Conservation (phyloP, 2,797 vertebrate species). For the Schizopygopsis malacanthus region DNA sequence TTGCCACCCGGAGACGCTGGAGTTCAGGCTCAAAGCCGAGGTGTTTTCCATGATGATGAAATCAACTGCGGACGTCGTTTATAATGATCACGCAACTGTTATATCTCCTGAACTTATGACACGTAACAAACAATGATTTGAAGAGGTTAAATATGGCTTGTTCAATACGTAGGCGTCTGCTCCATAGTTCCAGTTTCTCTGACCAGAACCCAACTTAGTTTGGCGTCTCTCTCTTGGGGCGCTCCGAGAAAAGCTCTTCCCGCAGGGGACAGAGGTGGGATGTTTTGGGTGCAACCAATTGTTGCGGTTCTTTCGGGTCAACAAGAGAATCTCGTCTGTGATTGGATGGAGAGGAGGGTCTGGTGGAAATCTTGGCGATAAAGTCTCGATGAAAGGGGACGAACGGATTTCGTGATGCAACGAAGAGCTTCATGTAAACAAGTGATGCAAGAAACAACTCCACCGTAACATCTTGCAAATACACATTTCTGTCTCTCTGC, state of each 20-base stretch:
- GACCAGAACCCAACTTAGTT: conserved; percentile 30
- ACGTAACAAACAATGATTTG: neutral
- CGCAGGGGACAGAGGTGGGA: conserved; percentile 18
- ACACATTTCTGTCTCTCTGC: conserved; percentile 4
- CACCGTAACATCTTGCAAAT: conserved; percentile 71
- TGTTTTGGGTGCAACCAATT: conserved; percentile 46
- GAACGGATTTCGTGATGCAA: conserved; percentile 68
- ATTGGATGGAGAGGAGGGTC: conserved; percentile 53
- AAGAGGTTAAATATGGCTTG: neutral
- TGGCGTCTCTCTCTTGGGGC: conserved; percentile 14
- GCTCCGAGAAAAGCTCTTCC: neutral
- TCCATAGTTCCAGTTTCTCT: neutral
- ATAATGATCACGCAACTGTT: neutral
- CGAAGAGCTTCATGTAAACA: conserved; percentile 69
- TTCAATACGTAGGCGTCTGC: neutral
- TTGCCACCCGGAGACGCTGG: conserved; percentile 5
- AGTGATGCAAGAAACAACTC: conserved; percentile 77
- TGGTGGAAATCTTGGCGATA: conserved; percentile 26
- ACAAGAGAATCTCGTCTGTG: neutral
- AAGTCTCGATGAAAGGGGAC: conserved; percentile 1
- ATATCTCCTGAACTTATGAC: neutral
- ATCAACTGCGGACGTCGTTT: neutral
- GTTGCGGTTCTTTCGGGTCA: neutral
- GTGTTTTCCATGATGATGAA: conserved; percentile 38
- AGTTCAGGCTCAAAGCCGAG: conserved; percentile 41